These are phyloP conservation scores for Calephelis nemesis DNA, from an alignment of 1,140 invertebrate genomes.

Conservation along the genomic window DNA sequence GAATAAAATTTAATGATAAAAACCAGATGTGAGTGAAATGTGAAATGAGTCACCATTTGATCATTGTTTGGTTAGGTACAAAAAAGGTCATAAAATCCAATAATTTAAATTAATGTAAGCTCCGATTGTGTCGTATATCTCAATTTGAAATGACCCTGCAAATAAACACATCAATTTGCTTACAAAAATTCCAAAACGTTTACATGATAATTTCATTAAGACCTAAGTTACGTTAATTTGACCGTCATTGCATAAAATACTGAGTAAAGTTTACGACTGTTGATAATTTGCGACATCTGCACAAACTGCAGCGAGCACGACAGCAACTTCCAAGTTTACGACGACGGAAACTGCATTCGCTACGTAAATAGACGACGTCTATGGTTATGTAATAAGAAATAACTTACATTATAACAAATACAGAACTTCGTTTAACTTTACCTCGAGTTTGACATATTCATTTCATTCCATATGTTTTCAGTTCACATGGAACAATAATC, in stretches of 20 bases:
- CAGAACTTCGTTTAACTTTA: constrained; percentile 5
- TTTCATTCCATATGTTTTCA: too few species aligned
- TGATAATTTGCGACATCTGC: constrained; percentile 4
- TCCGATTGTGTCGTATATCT: too few species aligned
- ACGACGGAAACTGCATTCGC: constrained; percentile 1
- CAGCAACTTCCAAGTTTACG: constrained; percentile 6
- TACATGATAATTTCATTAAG: background rate
- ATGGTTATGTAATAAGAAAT: constrained; percentile 1
- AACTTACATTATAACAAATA: background rate
- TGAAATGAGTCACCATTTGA: too few species aligned
- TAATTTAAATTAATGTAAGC: too few species aligned
- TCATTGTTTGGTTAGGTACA: too few species aligned
- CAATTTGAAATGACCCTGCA: too few species aligned
- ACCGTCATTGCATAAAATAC: constrained; percentile 2
- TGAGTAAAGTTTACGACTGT: background rate
- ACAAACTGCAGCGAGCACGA: background rate
- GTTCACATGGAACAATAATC: too few species aligned
- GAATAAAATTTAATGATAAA: too few species aligned
- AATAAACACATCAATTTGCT: too few species aligned
- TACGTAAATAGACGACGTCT: constrained; percentile 2
- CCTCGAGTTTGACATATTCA: background rate
- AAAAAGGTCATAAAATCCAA: too few species aligned
- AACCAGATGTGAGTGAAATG: too few species aligned
- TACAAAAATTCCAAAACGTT: background rate
- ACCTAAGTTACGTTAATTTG: background rate